Percentiles rank a stretch among this genome's conserved stretches.
Conservation (phyloP, 1,140 invertebrate species). For the Philaenus spumarius region DNA sequence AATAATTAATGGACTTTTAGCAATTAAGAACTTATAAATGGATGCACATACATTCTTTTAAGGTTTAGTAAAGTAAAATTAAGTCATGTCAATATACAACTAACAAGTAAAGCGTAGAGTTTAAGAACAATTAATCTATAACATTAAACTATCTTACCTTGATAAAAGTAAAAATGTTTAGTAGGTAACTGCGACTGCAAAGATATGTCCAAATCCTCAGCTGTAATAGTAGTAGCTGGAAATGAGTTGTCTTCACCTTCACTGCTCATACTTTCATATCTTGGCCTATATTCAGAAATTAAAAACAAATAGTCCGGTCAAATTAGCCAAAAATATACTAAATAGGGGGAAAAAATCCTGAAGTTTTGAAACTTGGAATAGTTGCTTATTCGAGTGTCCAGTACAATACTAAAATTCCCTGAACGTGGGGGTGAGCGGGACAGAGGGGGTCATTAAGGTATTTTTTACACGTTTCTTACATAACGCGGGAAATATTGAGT, state of each 20-base stretch:
- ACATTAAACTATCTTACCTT: constrained; percentile 51
- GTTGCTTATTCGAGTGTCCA: too few species aligned
- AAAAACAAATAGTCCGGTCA: too few species aligned
- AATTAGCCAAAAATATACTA: too few species aligned
- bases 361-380: too few species aligned
- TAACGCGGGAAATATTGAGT: too few species aligned
- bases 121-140: not conserved
- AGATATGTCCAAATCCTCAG: constrained; percentile 32
- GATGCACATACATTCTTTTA: not conserved
- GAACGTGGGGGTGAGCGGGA: too few species aligned
- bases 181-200: constrained; percentile 14
- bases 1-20: not conserved
- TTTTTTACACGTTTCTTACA: too few species aligned
- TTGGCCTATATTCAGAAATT: too few species aligned
- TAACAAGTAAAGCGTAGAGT: not conserved
- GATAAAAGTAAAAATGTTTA: constrained; percentile 80
- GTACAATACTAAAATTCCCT: too few species aligned
- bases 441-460: too few species aligned
- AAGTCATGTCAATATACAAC: not conserved
- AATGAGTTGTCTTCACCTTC: constrained; percentile 25
- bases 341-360: too few species aligned
- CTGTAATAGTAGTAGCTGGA: constrained; percentile 20
- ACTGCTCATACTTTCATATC: constrained; percentile 33
- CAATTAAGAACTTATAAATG: not conserved
- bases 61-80: not conserved